Conservation (phyloP, 1,140 invertebrate species). For the Philopotamus ludificatus region DNA sequence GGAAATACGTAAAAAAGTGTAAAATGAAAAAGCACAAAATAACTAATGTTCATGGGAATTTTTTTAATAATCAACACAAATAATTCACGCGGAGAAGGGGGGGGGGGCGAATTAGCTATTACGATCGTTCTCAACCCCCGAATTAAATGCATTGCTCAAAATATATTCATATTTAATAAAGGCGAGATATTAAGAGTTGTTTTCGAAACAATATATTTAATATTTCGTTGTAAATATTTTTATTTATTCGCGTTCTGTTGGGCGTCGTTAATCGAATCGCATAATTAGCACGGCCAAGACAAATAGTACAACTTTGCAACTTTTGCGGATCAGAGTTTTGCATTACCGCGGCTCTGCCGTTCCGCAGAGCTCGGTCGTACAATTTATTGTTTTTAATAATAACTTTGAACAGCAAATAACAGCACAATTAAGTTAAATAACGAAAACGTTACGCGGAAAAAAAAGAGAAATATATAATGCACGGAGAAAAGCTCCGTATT, state of each 20-base stretch:
- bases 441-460: no score
- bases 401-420: constrained; percentile 36
- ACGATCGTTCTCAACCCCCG: constrained; percentile 12
- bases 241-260: no score
- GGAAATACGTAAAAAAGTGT: constrained; percentile 34
- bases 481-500: neutral
- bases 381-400: constrained; percentile 43
- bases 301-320: no score
- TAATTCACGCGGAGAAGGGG: constrained; percentile 38
- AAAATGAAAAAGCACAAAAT: constrained; percentile 38
- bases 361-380: constrained; percentile 14
- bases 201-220: no score
- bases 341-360: neutral
- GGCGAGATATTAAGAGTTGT: no score
- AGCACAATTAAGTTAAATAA: constrained; percentile 25
- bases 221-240: no score
- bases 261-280: no score
- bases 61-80: constrained; percentile 42
- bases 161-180: no score
- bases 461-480: no score
- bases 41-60: constrained; percentile 40
- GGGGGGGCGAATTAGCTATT: constrained; percentile 8
- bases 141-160: no score
- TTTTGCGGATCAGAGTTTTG: neutral
- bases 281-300: no score